Evolutionary conservation across 1,140 invertebrate species (phyloP), one percentile per base, ranked within the genome.

Genomic region (Tetragnatha versicolor): DNA sequence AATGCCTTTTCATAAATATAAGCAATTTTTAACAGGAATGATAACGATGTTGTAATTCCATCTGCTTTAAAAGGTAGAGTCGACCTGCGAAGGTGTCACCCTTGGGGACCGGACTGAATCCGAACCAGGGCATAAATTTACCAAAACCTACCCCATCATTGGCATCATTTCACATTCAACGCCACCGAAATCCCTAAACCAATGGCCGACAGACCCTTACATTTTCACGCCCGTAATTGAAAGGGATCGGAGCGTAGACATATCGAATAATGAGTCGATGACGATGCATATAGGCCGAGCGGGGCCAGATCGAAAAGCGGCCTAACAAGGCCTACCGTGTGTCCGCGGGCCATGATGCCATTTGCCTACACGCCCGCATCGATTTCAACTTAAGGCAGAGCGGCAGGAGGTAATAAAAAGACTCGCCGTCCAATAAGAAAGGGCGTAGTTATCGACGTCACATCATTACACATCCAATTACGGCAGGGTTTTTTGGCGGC

Each of bases 381-480:
- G 73, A 77, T 77, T 77, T 77, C 47, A 77, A 77, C 73, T 77
- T 77, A 77, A 77, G 66, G 61, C 58, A 68, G 60, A 60, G 39
- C 35, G 60, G 4, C 60, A 55, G 27, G 35, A 20, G 29, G 14
- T 12, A 33, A 31, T 55, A 55, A 58, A 73, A 39, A 4, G 17
- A 37, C 17, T 33, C 31, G 55, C 55, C 37, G 49, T 20, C 70
- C 70, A 73, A 73, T 73, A 73, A 73, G 70, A 73, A 55, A 65
- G 55, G 73, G 58, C 72, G 39, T 75, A 75, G 72, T 75, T 75
- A 75, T 77, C 73, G 73, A 77, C 73, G 73, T 77, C 73, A 77
- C 73, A 77, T 77, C 73, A 77, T 77, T 77, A 77, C 61, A 77
- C 73, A 55, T 66, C 73, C 73, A 77, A 77, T 77, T 77, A 77